These are phyloP conservation scores for Rhimphoctona megacephalus DNA, from an alignment of 2,888 invertebrate genomes.

Conservation along the genomic window DNA sequence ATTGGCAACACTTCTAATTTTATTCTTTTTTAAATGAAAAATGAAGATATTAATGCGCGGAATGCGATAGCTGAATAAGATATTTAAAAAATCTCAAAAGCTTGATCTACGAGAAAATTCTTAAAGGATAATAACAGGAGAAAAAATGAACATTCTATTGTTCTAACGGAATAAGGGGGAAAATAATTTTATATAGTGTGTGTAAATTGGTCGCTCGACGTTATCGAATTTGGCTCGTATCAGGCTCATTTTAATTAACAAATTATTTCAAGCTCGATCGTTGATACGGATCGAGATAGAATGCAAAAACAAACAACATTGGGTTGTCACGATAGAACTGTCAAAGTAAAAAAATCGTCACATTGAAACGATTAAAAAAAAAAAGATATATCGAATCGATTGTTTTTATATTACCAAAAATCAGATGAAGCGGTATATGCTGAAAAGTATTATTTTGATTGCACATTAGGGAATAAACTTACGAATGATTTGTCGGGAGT, in stretches of 20 bases:
- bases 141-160: constrained; percentile 19
- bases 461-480: background rate
- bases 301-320: constrained; percentile 8
- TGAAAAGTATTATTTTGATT: constrained; percentile 30
- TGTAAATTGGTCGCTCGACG: constrained; percentile 79
- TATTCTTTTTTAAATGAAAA: constrained; percentile 6
- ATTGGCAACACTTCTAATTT: constrained; percentile 29
- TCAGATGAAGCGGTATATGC: background rate
- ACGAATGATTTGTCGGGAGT: constrained; percentile 51
- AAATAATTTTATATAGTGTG: constrained; percentile 58
- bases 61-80: background rate
- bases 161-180: background rate
- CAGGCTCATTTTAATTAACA: constrained; percentile 41
- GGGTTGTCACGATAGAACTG: constrained; percentile 50
- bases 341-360: constrained; percentile 41
- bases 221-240: constrained; percentile 73
- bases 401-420: constrained; percentile 18
- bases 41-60: background rate
- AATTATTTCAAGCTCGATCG: constrained; percentile 13
- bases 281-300: constrained; percentile 12
- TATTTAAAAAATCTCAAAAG: constrained; percentile 7
- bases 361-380: background rate
- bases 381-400: background rate
- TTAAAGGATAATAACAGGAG: background rate
- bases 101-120: background rate